Base-by-base conservation (phyloP, 1,140 invertebrate species). In the Rhysida immarginata region DNA sequence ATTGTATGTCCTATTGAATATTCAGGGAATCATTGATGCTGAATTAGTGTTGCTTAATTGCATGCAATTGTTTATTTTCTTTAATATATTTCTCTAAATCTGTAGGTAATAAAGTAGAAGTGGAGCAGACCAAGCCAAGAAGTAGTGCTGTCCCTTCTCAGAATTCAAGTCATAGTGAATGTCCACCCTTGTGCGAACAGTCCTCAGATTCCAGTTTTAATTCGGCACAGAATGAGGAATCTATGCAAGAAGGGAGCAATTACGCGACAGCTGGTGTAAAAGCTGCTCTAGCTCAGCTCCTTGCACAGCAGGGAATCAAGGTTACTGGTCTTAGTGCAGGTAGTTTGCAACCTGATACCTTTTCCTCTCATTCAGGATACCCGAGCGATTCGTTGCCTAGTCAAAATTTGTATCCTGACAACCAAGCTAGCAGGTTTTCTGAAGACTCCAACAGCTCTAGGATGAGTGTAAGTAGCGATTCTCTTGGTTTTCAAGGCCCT, bases 221-320 rank as follows among this genome's bases (percentile, higher is more conserved):
- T n/a, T n/a, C n/a, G n/a, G n/a, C n/a, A n/a, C n/a, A n/a, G 20
- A 3, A 51, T 3, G 49, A 51, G 5, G 49, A 51, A 13, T 11
- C 26, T 25, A 5, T 20, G 3, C 44, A 54, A 49, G 45, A 52
- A n/a, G 54, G 53, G 13, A 68, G 23, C 65, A 29, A 67, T 67
- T 46, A 74, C 16, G 75, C 74, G 21, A 77, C 76, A 53, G 68
- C 69, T 26, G 77, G 75, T 13, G 74, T 79, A 1, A 71, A 74
- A 49, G 73, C 68, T 29, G 74, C 76, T 5, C 61, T 80, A 25
- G 72, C 74, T 42, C 73, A 76, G 43, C 66, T 79, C 44, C 70
- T 80, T 62, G 71, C 69, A 24, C 71, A 75, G 54, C 75, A 77
- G 54, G 74, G 74, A 58, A 66, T 77, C 62, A 53, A 60, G 16